Percentiles rank a stretch among this genome's conserved stretches.
These are phyloP conservation scores for Napeogenes sylphis DNA, from an alignment of 2,888 invertebrate species.

Conservation along the genomic window DNA sequence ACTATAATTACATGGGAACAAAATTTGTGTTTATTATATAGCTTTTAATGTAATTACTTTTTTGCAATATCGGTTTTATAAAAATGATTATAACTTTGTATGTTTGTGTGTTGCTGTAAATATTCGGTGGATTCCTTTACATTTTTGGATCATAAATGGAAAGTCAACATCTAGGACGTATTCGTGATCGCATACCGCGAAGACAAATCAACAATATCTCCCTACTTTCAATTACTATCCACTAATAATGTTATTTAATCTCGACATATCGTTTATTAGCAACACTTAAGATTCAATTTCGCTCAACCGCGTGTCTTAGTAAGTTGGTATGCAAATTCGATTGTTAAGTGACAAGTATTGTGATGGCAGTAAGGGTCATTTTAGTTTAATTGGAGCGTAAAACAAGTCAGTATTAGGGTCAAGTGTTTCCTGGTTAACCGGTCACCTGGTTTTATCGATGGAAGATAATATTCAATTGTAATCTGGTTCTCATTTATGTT, in stretches of 20 bases:
- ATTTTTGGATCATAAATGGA: not conserved
- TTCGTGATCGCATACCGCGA: conserved; percentile 20
- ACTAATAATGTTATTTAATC: not conserved
- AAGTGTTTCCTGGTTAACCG: conserved; percentile 33
- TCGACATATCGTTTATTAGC: not conserved
- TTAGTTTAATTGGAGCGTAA: conserved; percentile 28
- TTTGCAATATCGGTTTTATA: no score
- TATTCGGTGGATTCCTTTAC: not conserved
- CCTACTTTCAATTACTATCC: not conserved
- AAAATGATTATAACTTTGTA: no score
- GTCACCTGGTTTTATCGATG: conserved; percentile 20
- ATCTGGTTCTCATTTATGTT: conserved; percentile 3
- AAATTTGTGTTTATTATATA: no score
- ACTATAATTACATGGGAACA: no score
- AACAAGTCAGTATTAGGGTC: conserved; percentile 30
- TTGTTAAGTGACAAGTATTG: conserved; percentile 19
- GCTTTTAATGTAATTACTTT: no score
- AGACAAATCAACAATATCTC: conserved; percentile 2
- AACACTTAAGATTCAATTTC: not conserved
- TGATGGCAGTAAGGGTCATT: conserved; percentile 23
- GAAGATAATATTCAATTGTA: conserved; percentile 6
- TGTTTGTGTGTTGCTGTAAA: not conserved
- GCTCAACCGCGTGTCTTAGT: not conserved
- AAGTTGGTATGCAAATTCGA: conserved; percentile 3
- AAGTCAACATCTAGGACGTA: conserved; percentile 3